Evolutionary conservation across 1,140 invertebrate genomes (phyloP).

Genomic region (Phthorimaea operculella): DNA sequence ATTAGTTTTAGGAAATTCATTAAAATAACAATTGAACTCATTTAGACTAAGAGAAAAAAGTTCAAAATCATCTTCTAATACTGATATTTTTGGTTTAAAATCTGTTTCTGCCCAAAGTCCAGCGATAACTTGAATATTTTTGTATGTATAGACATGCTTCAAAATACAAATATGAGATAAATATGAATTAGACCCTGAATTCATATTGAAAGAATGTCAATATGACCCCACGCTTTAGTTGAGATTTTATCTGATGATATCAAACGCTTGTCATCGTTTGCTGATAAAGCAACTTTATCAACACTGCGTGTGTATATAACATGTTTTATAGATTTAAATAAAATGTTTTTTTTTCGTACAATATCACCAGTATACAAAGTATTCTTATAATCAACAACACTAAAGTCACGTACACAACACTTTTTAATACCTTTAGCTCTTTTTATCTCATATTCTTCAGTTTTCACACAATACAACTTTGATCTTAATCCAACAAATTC

Average conservation of each 20-base stretch:
- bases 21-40: background rate
- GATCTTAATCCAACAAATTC: constrained; percentile 2
- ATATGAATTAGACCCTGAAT: background rate
- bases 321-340: constrained; percentile 10
- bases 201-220: background rate
- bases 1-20: no score
- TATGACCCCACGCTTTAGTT: constrained; percentile 2
- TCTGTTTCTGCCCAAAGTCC: background rate
- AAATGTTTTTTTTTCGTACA: constrained; percentile 2
- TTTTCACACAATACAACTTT: constrained; percentile 4
- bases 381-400: constrained; percentile 3
- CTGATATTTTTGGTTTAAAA: background rate
- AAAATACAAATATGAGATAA: background rate
- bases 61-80: background rate
- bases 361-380: constrained; percentile 3
- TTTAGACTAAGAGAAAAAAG: no score
- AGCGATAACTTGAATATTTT: background rate
- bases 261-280: constrained; percentile 9
- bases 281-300: constrained; percentile 8
- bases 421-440: constrained; percentile 4
- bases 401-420: background rate
- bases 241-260: constrained; percentile 6
- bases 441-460: background rate
- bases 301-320: constrained; percentile 8
- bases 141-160: background rate